These are phyloP conservation scores for Drosophila meridionalis DNA, from an alignment of 2,888 invertebrate species.

Conservation along the genomic window DNA sequence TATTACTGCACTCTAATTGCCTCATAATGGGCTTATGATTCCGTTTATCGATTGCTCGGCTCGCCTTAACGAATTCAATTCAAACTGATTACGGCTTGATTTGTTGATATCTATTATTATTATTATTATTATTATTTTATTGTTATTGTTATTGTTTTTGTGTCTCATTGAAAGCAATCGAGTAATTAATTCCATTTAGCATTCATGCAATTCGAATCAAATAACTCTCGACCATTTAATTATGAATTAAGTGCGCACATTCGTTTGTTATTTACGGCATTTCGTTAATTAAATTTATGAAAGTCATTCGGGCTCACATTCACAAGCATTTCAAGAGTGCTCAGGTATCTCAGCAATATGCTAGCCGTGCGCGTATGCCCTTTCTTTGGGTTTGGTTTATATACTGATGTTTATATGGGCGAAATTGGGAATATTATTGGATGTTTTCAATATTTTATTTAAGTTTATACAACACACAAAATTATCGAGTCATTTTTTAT, in stretches of 20 bases:
- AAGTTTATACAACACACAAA: no score
- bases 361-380: neutral
- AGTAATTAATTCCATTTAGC: constrained; percentile 5
- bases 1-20: neutral
- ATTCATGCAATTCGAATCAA: neutral
- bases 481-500: no score
- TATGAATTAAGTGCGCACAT: neutral
- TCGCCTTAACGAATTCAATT: neutral
- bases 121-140: neutral
- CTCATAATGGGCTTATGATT: neutral
- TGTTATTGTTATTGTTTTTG: neutral
- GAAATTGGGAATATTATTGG: no score
- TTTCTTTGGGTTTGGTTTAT: neutral
- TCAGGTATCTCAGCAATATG: neutral
- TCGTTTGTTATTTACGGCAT: neutral
- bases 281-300: constrained; percentile 5
- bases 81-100: neutral
- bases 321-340: neutral
- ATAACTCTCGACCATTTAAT: neutral
- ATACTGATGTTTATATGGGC: no score
- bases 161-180: neutral
- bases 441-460: no score
- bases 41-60: neutral
- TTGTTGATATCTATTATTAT: neutral
- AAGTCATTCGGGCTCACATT: neutral